Conservation (phyloP, 2,888 invertebrate species). For the Torymus tubicola region DNA sequence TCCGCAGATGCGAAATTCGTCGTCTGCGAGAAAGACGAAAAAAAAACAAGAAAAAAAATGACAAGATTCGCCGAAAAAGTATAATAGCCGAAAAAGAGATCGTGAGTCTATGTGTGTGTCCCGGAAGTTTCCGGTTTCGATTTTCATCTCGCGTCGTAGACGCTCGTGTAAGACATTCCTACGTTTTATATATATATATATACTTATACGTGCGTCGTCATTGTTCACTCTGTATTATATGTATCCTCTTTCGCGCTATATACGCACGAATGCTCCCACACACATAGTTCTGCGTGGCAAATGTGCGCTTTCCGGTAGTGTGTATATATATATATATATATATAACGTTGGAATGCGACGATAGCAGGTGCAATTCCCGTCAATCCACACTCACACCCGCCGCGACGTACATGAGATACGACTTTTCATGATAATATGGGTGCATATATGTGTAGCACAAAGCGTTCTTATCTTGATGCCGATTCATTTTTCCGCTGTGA, state of each 20-base stretch:
- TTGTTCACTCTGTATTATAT: slow-evolving; percentile 22
- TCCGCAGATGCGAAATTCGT: slow-evolving; percentile 25
- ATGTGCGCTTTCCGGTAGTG: not conserved
- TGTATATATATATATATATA: no score
- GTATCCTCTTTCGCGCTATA: slow-evolving; percentile 10
- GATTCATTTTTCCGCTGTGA: no score
- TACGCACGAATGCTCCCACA: not conserved
- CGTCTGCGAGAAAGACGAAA: not conserved
- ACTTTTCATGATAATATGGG: no score
- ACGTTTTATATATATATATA: not conserved
- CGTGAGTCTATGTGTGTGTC: not conserved
- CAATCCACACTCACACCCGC: no score
- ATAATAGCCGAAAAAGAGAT: not conserved
- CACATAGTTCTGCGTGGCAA: not conserved
- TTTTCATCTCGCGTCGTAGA: slow-evolving; percentile 17
- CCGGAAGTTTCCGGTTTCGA: slow-evolving; percentile 41
- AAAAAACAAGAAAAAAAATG: slow-evolving; percentile 15
- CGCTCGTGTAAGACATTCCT: not conserved
- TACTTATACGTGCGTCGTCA: not conserved
- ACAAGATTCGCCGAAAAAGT: slow-evolving; percentile 21
- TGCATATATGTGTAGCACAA: no score
- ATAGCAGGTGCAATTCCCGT: no score
- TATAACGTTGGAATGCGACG: not conserved
- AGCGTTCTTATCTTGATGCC: no score
- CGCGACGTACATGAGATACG: no score